A percentile compares a stretch with the other conserved stretches of the same genome.
Conservation (phyloP, 2,888 invertebrate genomes). For the Ethmia dodecea region DNA sequence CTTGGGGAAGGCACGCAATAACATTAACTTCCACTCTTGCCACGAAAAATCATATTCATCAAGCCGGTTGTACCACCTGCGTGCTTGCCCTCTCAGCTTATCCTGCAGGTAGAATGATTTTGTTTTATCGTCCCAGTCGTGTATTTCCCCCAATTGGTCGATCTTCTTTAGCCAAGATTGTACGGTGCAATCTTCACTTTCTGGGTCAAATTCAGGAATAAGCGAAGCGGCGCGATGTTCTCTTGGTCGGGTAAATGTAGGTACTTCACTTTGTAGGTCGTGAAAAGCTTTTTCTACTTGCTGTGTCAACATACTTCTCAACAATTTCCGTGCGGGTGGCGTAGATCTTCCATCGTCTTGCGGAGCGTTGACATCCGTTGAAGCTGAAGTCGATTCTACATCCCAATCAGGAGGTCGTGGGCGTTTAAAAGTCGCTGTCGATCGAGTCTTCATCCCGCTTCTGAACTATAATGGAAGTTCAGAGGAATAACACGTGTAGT, state of each 20-base stretch:
- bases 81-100: slow-evolving; percentile 23
- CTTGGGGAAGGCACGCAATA: slow-evolving; percentile 23
- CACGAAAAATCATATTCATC: slow-evolving; percentile 25
- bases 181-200: slow-evolving; percentile 15
- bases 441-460: too few species aligned
- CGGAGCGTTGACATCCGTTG: too few species aligned
- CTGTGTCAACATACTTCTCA: slow-evolving; percentile 1
- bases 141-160: slow-evolving; percentile 20
- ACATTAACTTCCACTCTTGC: slow-evolving; percentile 25
- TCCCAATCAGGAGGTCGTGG: too few species aligned
- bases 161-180: slow-evolving; percentile 19
- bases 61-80: slow-evolving; percentile 21
- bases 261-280: background rate
- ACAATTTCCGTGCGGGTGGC: slow-evolving; percentile 7
- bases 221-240: slow-evolving; percentile 12
- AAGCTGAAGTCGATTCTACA: too few species aligned
- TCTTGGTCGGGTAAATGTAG: background rate
- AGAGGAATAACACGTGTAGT: too few species aligned
- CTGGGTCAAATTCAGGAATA: slow-evolving; percentile 18
- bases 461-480: too few species aligned
- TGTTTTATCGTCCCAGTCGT: slow-evolving; percentile 21
- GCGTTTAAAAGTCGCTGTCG: too few species aligned
- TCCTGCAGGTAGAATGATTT: slow-evolving; percentile 23
- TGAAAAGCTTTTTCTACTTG: slow-evolving; percentile 6
- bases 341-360: too few species aligned